phyloP scores from a whole-genome alignment of 1,140 invertebrate genomes.

The Drosophila ambigua region DNA sequence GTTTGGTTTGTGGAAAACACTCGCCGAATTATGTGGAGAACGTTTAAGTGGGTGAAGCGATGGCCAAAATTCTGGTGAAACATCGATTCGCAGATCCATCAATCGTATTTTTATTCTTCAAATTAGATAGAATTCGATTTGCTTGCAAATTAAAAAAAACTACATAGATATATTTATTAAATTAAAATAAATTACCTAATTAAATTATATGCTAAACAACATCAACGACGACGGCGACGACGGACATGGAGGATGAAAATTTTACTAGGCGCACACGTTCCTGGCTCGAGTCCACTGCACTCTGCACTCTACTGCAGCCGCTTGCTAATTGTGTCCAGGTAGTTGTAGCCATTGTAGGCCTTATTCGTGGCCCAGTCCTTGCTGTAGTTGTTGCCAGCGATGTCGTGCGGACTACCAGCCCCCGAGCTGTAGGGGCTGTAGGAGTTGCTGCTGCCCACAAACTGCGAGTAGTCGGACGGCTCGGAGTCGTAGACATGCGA shows the following conservation, averaged over 20 bases:
- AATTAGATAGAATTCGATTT: slow-evolving; percentile 5
- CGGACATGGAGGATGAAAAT: slow-evolving; percentile 9
- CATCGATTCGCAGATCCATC: too few relatives aligned
- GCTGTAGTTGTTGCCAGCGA: slow-evolving; percentile 57
- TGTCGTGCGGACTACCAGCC: slow-evolving; percentile 50
- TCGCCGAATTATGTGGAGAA: background rate
- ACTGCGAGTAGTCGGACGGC: slow-evolving; percentile 76
- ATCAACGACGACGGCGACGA: slow-evolving; percentile 18
- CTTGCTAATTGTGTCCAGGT: slow-evolving; percentile 79
- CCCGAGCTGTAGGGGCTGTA: slow-evolving; percentile 61
- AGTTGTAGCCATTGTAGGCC: slow-evolving; percentile 74
- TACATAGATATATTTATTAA: slow-evolving; percentile 61
- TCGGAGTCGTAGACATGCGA: slow-evolving; percentile 81
- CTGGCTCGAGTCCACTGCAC: slow-evolving; percentile 39
- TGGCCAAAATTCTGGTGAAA: background rate
- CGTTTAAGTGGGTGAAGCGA: background rate
- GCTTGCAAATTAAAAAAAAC: slow-evolving; percentile 17
- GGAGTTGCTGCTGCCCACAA: slow-evolving; percentile 74
- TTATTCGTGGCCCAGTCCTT: slow-evolving; percentile 80
- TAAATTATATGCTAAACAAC: slow-evolving; percentile 30
- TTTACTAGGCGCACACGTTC: slow-evolving; percentile 48
- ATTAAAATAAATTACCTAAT: slow-evolving; percentile 41
- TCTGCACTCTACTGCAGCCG: slow-evolving; percentile 51
- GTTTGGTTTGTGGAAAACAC: slow-evolving; percentile 8
- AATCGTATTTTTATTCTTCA: background rate